phyloP scores from a whole-genome alignment of 2,797 vertebrate genomes.

The Chanos chanos region DNA sequence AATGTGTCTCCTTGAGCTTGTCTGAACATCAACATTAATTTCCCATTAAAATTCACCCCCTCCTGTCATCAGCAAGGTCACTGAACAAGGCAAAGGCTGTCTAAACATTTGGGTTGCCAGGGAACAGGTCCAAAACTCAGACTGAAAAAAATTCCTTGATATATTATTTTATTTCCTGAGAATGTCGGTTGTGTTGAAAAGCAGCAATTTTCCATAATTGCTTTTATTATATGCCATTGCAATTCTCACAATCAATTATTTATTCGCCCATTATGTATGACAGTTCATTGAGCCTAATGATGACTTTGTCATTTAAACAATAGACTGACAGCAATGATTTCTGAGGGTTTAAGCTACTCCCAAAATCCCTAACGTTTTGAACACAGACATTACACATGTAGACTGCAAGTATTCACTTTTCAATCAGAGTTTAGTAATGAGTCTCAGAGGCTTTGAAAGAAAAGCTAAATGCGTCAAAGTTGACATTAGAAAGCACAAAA shows the following conservation, averaged over 20 bases:
- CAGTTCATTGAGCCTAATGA: conserved; percentile 33
- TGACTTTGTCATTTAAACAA: conserved; percentile 29
- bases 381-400: too few species aligned
- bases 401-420: too few species aligned
- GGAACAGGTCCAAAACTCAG: background rate
- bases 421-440: too few species aligned
- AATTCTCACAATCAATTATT: conserved; percentile 24
- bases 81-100: background rate
- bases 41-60: conserved; percentile 19
- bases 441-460: too few species aligned
- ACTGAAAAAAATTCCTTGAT: background rate
- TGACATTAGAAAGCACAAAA: too few species aligned
- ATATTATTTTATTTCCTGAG: background rate
- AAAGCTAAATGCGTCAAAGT: too few species aligned
- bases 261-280: conserved; percentile 14
- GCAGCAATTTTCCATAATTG: conserved; percentile 1
- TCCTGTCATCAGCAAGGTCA: background rate
- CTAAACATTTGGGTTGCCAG: conserved; percentile 21
- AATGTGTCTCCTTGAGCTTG: conserved; percentile 8
- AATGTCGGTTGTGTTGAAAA: background rate
- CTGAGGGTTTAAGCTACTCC: background rate
- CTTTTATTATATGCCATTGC: conserved; percentile 8
- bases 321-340: conserved; percentile 22
- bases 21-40: conserved; percentile 15
- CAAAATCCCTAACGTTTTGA: too few species aligned